Base-by-base conservation (phyloP, 1,140 invertebrate species). In the Wasmannia auropunctata region DNA sequence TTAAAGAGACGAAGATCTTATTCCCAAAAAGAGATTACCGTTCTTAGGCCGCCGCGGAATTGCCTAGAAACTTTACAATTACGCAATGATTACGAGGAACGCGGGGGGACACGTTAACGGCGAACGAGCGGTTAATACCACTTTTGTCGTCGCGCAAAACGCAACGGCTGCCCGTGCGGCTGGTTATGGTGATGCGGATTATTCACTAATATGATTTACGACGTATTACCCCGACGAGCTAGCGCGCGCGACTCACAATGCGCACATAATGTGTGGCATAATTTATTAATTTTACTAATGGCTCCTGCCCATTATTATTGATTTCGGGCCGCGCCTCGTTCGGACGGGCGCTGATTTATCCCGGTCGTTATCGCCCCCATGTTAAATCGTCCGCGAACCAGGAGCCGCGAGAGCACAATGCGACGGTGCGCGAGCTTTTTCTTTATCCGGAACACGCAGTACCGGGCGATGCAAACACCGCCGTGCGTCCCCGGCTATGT, bases 241-340 rank as follows among this genome's bases (percentile, higher is more conserved):
- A 86, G 87, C 90, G 85, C 90, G 85, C 90, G 90, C 92, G 91
- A 94, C 92, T 95, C 94, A 95, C 94, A 95, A 95, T 95, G 92
- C 91, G 91, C 94, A 94, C 94, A 95, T 95, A 95, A 95, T 95
- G 94, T 95, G 95, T 93, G 91, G 93, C 89, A 93, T 95, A 95
- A 95, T 95, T 95, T 95, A 95, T 95, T 95, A 95, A 95, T 95
- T 95, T 95, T 95, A 95, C 94, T 95, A 95, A 95, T 95, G 95
- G 95, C 94, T 93, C 92, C 93, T 95, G 94, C 93, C 94, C 95
- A 95, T 95, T 95, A 95, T 95, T 95, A 95, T 95, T 95, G 94
- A 95, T 95, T 95, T 94, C 93, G 91, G 91, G 88, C 91, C 93
- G 91, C 92, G 91, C 92, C 91, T 93, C 93, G 93, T 94, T 94